These are phyloP conservation scores for Cosmia pyralina DNA, from an alignment of 2,888 invertebrate species.

Conservation along the genomic window DNA sequence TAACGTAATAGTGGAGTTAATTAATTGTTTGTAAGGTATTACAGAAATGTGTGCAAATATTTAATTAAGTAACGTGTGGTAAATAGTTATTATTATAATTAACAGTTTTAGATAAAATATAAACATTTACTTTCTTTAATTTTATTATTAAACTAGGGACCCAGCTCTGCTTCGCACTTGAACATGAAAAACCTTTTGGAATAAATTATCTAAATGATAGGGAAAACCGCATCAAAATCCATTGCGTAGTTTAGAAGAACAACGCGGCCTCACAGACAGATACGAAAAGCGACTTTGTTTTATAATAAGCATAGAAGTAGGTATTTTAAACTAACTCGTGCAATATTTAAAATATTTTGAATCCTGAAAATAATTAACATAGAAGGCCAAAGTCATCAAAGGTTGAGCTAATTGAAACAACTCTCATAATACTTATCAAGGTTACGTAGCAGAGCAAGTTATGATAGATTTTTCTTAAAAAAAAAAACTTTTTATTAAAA, in stretches of 20 bases:
- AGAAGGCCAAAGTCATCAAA: not conserved
- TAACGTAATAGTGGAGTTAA: constrained; percentile 27
- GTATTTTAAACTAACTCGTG: not conserved
- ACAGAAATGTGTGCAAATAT: constrained; percentile 48
- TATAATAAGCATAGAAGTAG: no score
- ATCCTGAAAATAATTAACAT: not conserved
- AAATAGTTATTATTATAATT: not conserved
- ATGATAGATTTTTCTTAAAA: no score
- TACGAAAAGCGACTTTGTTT: no score
- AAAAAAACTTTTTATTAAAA: no score
- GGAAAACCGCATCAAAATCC: no score
- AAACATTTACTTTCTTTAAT: not conserved
- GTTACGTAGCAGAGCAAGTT: not conserved
- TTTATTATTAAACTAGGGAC: not conserved
- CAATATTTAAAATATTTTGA: not conserved
- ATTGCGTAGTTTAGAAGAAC: no score
- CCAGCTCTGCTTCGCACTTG: no score
- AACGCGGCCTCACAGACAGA: no score
- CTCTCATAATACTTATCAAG: not conserved
- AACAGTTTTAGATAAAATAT: constrained; percentile 6
- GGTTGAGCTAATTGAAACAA: not conserved
- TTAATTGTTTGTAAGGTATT: constrained; percentile 23
- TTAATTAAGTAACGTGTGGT: constrained; percentile 6
- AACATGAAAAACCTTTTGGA: no score
- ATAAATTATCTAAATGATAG: no score